These are phyloP conservation scores for Genyomyrus donnyi DNA, from an alignment of 2,113 vertebrate genomes.

Conservation along the genomic window DNA sequence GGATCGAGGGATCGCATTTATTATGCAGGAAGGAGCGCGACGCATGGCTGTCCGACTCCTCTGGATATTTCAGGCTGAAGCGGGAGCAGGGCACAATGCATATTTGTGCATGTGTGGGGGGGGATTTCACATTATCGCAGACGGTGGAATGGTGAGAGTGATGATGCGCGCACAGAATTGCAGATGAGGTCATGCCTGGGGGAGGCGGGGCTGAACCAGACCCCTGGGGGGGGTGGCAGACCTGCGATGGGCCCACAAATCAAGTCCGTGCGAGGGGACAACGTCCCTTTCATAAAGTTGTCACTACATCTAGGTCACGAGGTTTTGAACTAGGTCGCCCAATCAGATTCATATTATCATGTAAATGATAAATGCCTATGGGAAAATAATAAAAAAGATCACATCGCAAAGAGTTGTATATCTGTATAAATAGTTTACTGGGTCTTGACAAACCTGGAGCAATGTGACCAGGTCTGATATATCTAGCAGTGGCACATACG, in stretches of 20 bases:
- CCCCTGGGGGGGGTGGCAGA: conserved; percentile 38
- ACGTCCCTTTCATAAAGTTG: background rate
- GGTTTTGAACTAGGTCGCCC: background rate
- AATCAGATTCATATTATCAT: background rate
- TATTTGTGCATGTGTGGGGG: background rate
- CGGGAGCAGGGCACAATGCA: background rate
- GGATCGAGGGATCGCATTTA: conserved; percentile 59
- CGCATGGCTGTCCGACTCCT: conserved; percentile 50
- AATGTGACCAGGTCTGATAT: background rate
- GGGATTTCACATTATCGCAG: conserved; percentile 41
- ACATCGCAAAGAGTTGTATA: background rate
- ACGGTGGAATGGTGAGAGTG: conserved; percentile 51
- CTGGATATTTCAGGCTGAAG: conserved; percentile 42
- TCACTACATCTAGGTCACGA: background rate
- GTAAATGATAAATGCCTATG: background rate
- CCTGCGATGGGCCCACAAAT: conserved; percentile 27
- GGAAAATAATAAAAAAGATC: background rate
- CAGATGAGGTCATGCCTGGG: conserved; percentile 48
- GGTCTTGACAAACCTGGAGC: background rate
- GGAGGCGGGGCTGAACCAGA: background rate
- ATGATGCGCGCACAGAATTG: conserved; percentile 56
- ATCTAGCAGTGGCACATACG: background rate
- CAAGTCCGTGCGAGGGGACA: background rate
- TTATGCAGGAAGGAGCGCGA: conserved; percentile 45
- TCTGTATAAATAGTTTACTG: background rate